Evolutionary conservation across 2,797 vertebrate genomes (phyloP), one percentile per base, ranked within the genome.

Genomic region (Lophotriccus pileatus): DNA sequence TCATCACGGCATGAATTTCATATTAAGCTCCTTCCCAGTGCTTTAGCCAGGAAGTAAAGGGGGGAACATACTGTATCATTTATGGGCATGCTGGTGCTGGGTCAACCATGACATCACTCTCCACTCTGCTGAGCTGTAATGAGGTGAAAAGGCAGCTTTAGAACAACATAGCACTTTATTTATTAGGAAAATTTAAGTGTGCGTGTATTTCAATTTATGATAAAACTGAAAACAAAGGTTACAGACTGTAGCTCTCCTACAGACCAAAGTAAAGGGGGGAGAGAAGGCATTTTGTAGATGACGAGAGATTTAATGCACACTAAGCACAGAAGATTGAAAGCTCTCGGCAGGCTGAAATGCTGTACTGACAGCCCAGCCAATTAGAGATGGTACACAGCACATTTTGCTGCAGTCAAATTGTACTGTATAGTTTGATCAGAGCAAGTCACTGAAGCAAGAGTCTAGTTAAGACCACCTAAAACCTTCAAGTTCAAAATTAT

Each of bases 1-100:
- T 99, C 99, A 99, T 97, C 99, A 98, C 98, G 24, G 97, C 98
- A 98, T 98, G 98, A 98, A 98, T 97, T 97, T 98, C 97, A 98
- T 98, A 98, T 97, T 98, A 98, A 97, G 97, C 98, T 97, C 98
- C 97, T 98, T 98, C 97, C 97, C 88, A 75, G 96, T 97, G 97
- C 96, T 97, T 88, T 95, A 97, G 97, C 97, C 98, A 98, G 98
- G 98, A 98, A 98, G 97, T 97, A 96, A 97, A 98, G 95, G 95
- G 95, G 97, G 97, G 97, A 98, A 97, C 97, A 98, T 98, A 98
- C 97, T 97, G 98, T 98, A 98, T 98, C 98, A 98, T 98, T 98
- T 98, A 98, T 98, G 97, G 98, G 98, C 97, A 97, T 94, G 91
- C 96, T 97, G 97, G 97, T 98, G 97, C 95, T 96, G 97, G 98